Evolutionary conservation across 2,113 vertebrate species (phyloP).

Genomic region (Orientallactaga bullata): DNA sequence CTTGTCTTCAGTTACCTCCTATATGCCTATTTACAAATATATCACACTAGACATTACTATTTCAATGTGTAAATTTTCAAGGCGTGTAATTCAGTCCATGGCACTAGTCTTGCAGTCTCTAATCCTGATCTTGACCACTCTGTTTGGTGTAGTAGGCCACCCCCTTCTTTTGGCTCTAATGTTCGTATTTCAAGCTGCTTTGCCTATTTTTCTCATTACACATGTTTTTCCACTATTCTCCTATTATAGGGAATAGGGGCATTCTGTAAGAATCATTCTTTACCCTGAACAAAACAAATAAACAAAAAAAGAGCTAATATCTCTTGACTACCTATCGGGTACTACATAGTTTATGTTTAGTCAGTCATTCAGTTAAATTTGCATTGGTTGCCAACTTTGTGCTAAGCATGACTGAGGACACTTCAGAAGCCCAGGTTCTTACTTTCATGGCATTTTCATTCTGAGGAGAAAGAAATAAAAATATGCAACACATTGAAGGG

Average conservation of each 20-base stretch:
- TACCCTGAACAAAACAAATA: neutral
- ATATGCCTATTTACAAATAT: neutral
- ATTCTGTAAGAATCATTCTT: constrained; percentile 4
- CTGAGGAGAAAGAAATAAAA: neutral
- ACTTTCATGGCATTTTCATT: constrained; percentile 9
- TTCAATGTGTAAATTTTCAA: neutral
- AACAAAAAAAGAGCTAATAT: neutral
- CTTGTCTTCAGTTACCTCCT: neutral
- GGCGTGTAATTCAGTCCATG: neutral
- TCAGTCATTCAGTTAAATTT: neutral
- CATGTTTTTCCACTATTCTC: constrained; percentile 4
- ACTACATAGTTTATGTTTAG: neutral
- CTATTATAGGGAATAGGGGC: neutral
- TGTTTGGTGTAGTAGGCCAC: neutral
- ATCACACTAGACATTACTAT: neutral
- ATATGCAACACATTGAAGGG: neutral
- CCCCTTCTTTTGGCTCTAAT: neutral
- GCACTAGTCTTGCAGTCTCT: neutral
- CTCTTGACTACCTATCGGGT: neutral
- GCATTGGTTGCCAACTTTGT: neutral
- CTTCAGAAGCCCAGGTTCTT: neutral
- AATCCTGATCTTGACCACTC: neutral
- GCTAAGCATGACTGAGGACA: neutral
- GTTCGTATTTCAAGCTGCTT: neutral
- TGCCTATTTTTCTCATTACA: constrained; percentile 1